Percentiles rank a stretch among this genome's conserved stretches.
These are phyloP conservation scores for Edolisoma coerulescens DNA, from an alignment of 2,113 vertebrate genomes.

Conservation along the genomic window DNA sequence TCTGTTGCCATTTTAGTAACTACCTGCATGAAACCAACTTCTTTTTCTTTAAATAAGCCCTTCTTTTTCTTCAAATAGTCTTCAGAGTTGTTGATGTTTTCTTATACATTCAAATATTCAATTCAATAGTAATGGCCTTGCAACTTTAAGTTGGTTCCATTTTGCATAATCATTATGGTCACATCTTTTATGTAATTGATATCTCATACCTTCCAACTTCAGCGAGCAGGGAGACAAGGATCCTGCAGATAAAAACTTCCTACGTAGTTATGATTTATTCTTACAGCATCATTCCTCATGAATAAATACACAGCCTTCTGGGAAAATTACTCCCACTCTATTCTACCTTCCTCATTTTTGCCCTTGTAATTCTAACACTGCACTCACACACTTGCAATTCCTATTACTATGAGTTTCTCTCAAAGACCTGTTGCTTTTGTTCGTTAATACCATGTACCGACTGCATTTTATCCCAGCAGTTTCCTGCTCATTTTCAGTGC, in stretches of 20 bases:
- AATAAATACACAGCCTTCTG: constrained; percentile 32
- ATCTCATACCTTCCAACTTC: background rate
- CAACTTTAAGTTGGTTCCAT: background rate
- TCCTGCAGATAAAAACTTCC: constrained; percentile 9
- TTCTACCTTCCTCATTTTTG: background rate
- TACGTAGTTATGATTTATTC: constrained; percentile 11
- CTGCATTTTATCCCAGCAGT: background rate
- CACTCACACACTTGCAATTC: background rate
- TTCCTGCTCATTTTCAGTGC: background rate
- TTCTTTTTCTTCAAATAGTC: background rate
- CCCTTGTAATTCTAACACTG: background rate
- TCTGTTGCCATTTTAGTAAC: background rate
- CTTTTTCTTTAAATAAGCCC: background rate
- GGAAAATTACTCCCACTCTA: constrained; percentile 32
- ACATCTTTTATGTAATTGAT: background rate
- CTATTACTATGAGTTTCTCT: background rate
- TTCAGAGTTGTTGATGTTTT: background rate
- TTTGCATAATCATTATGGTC: background rate
- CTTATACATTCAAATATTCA: background rate
- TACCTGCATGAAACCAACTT: background rate
- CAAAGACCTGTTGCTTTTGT: background rate
- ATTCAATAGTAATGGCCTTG: background rate
- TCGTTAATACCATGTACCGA: background rate
- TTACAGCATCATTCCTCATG: background rate
- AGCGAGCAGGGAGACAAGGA: background rate